Evolutionary conservation across 2,888 invertebrate species (phyloP), one percentile per base, ranked within the genome.

Genomic region (Philaethria dido): DNA sequence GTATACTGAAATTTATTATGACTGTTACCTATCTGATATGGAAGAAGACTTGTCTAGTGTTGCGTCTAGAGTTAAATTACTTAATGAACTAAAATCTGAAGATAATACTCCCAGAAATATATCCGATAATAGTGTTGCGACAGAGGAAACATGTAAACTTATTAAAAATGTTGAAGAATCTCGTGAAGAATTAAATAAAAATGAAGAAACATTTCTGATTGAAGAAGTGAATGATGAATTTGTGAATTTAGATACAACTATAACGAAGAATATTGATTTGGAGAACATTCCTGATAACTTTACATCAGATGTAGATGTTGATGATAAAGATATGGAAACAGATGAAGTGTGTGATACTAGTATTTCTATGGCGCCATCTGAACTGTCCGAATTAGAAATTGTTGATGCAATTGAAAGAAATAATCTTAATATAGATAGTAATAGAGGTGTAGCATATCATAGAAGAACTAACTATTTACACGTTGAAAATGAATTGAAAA

Each of bases 381-480:
- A 89, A 18, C 83, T 81, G 70, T 81, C 84, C 0, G 89, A 86
- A 44, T 88, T 87, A 14, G 88, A 83, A 70, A 90, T 87, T 70
- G 81, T 74, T 48, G 86, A 87, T 3, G 85, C 85, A 69, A 73
- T 88, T 3, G 77, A 71, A 14, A 83, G 84, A 60, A 80, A 79
- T 45, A 84, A 84, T 63, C 70, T 91, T 6, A 87, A 88, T 42
- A 88, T 90, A 11, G 89, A 90, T 62, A 89, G 89, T 62, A 89
- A 86, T 47, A 80, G 89, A 77, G 89, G 91, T 0, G 87, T 90
- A 9, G 89, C 91, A 0, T 92, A 91, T 63, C 85, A 91, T 66
- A 85, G 92, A 74, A 80, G 92, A 22, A 92, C 92, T 0, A 92
- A 92, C 70, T 92, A 92, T 66, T 76, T 92, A 36, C 87, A 92